Percentiles rank a stretch among this genome's conserved stretches.
phyloP scores from a whole-genome alignment of 2,113 vertebrate species.

The Xiphias gladius region DNA sequence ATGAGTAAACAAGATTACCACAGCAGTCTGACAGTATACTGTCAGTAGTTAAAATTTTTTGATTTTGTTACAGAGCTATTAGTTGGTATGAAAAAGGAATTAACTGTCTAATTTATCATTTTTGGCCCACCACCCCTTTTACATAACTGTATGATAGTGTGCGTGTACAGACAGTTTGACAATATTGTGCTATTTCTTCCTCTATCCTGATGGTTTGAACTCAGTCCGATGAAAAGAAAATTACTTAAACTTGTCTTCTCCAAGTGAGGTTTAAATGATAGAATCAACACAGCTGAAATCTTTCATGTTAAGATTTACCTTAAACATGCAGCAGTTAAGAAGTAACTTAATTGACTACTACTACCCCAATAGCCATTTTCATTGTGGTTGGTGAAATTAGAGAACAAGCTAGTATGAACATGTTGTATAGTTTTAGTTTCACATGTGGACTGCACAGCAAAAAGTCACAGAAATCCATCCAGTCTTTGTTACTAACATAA shows the following conservation, averaged over 20 bases:
- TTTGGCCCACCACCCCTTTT: background rate
- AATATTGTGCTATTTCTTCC: background rate
- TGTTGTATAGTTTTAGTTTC: background rate
- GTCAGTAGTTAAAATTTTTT: background rate
- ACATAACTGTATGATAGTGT: background rate
- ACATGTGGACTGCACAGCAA: background rate
- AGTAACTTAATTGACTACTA: background rate
- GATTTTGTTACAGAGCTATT: background rate
- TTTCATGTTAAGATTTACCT: no score
- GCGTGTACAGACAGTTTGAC: background rate
- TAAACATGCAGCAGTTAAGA: no score
- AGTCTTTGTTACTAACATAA: slow-evolving; percentile 13
- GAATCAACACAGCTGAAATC: background rate
- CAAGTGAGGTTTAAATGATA: background rate
- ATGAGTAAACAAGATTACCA: background rate
- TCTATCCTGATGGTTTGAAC: background rate
- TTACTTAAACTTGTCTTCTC: background rate
- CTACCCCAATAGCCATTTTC: background rate
- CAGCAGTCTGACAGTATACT: no score
- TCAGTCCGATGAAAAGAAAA: background rate
- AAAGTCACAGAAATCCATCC: background rate
- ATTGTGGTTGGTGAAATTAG: background rate
- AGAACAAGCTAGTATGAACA: background rate
- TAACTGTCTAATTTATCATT: background rate
- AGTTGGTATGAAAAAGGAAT: background rate